Evolutionary conservation across 2,113 vertebrate species (phyloP).

Genomic region (Sinocyclocheilus anshuiensis): DNA sequence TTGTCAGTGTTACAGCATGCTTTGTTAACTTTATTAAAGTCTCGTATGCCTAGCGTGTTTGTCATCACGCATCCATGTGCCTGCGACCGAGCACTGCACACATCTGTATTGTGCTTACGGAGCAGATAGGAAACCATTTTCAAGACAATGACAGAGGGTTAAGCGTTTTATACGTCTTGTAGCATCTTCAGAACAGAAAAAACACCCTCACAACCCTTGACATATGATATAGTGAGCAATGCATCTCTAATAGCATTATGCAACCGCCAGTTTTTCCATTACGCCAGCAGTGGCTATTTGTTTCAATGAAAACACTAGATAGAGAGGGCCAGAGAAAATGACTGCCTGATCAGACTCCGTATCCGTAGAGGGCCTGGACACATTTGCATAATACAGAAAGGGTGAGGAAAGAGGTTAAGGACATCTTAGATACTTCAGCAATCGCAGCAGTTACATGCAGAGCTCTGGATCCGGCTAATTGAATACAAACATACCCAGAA

Average conservation of each 20-base stretch:
- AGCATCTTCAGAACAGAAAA: neutral
- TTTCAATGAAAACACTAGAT: conserved; percentile 33
- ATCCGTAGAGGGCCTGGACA: conserved; percentile 9
- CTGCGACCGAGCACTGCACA: neutral
- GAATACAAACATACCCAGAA: conserved; percentile 34
- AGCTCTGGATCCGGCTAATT: conserved; percentile 32
- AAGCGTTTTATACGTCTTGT: neutral
- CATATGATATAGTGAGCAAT: conserved; percentile 33
- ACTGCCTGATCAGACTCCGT: conserved; percentile 6
- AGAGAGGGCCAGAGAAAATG: conserved; percentile 18
- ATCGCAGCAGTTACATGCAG: conserved; percentile 14
- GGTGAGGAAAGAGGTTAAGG: conserved; percentile 7
- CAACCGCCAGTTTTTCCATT: neutral
- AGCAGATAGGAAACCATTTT: conserved; percentile 23
- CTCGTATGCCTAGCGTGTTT: neutral
- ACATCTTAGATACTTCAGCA: conserved; percentile 1
- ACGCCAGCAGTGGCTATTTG: conserved; percentile 9
- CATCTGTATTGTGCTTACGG: conserved; percentile 5
- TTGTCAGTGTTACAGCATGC: conserved; percentile 2
- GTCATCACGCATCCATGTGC: neutral
- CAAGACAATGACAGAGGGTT: conserved; percentile 20
- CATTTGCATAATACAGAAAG: conserved; percentile 28
- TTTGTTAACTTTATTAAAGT: conserved; percentile 21
- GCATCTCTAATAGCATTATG: conserved; percentile 11
- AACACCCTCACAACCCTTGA: neutral